Percentiles rank a stretch among this genome's conserved stretches.
Evolutionary conservation across 2,797 vertebrate genomes (phyloP).

Genomic region (Petrocephalus sullivani): DNA sequence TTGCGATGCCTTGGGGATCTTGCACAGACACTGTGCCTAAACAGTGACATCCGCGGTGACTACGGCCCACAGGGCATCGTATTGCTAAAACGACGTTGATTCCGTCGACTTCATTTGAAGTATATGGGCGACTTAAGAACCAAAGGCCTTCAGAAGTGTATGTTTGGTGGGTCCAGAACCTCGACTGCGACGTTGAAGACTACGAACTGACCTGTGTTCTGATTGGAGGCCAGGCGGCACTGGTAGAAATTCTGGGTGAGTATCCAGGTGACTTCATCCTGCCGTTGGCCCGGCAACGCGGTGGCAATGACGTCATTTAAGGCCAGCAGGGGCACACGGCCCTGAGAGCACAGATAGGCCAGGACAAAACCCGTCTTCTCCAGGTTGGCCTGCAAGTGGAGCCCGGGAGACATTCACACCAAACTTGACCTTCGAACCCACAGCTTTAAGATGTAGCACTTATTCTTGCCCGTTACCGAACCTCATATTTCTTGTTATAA

Average conservation of each 20-base stretch:
- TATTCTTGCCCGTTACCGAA: not conserved
- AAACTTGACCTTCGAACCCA: not conserved
- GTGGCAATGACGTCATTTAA: slow-evolving; percentile 69
- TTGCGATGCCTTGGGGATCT: too few species aligned
- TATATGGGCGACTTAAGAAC: too few species aligned
- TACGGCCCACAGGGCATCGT: too few species aligned
- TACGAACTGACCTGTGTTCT: slow-evolving; percentile 71
- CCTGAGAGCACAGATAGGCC: slow-evolving; percentile 75
- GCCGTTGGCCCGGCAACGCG: slow-evolving; percentile 51
- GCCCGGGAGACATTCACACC: not conserved
- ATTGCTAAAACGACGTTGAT: too few species aligned
- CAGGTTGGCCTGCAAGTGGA: slow-evolving; percentile 65
- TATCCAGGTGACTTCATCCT: slow-evolving; percentile 69
- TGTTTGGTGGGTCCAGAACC: too few species aligned
- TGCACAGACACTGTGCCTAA: too few species aligned
- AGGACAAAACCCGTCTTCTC: slow-evolving; percentile 75
- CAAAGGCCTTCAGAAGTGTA: too few species aligned
- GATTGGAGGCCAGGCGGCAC: slow-evolving; percentile 64
- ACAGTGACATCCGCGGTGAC: too few species aligned
- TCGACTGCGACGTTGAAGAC: too few species aligned
- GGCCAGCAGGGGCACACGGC: slow-evolving; percentile 74
- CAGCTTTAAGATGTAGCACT: not conserved
- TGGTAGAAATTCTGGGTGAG: slow-evolving; percentile 81
- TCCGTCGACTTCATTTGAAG: too few species aligned
- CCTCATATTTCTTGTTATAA: too few species aligned